Base-by-base conservation (phyloP, 2,888 invertebrate species). In the Platyscelio sp. region DNA sequence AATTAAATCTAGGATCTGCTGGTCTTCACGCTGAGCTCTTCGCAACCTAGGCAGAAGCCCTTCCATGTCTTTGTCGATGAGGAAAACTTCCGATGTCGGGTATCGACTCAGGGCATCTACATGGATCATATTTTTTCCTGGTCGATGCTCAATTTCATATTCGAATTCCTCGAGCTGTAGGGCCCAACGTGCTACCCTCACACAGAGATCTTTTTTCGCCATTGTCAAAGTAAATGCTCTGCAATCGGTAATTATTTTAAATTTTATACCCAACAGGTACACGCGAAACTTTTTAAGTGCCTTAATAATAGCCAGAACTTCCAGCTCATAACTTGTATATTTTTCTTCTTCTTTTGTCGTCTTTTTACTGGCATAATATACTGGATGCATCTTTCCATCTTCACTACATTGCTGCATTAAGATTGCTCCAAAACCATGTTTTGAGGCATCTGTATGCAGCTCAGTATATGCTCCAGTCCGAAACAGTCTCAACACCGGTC, bases 251-350 rank as follows among this genome's bases (percentile, higher is more conserved):
- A 49, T 20, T 18, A 49, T 49, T 20, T 49, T 49, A 49, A 49
- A 49, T 4, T 20, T 18, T 20, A 71, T 18, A 3, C 79, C 65
- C 0, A 71, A 43, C 7, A 84, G 18, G 33, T 84, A 84, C 7
- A 49, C 40, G 0, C 76, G 38, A 29, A 71, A 84, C 46, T 80
- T 84, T 7, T 76, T 38, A 3, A 84, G 20, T 0, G 71, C 60
- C n/a, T 22, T 27, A 43, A 85, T 63, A 2, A 85, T 46, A 11
- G 74, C 85, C 3, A 77, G 11, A 13, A 75, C 65, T 49, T 85
- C 80, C 1, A 81, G 22, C 18, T 81, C 75, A 15, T 85, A 85
- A 40, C 81, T 81, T 18, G 38, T 60, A 18, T 85, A 81, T 29
- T 68, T 71, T 26, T 33, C n/a, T 49, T 85, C 54, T 3, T 51